Percentiles rank a stretch among this genome's conserved stretches.
phyloP scores from a whole-genome alignment of 2,113 vertebrate genomes.

The Lagopus muta region DNA sequence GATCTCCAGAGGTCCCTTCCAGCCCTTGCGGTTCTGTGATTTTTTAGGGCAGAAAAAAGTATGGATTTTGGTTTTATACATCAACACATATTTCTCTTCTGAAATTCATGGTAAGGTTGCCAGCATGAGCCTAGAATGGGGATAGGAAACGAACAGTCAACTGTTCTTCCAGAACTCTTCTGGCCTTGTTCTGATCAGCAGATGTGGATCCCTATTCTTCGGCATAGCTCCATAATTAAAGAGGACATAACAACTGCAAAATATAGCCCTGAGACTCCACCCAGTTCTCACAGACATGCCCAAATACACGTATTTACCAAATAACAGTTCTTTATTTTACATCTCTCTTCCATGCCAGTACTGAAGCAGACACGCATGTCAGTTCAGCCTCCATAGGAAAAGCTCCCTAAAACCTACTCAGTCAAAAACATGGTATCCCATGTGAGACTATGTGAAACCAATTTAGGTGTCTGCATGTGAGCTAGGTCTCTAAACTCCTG shows the following conservation, averaged over 20 bases:
- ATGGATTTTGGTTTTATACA: background rate
- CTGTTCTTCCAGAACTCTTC: background rate
- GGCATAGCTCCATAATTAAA: background rate
- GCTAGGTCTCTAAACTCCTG: background rate
- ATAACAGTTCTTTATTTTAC: background rate
- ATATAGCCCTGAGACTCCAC: background rate
- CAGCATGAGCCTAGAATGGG: background rate
- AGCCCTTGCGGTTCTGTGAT: background rate
- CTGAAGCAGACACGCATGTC: background rate
- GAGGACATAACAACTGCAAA: background rate
- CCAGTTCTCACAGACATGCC: background rate
- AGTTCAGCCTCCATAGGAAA: background rate
- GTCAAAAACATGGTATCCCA: background rate
- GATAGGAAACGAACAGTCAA: slow-evolving; percentile 18
- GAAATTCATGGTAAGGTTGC: background rate
- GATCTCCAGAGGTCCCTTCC: background rate
- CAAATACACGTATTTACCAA: background rate
- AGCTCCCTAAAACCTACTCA: background rate
- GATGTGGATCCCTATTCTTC: background rate
- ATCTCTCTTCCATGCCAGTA: background rate
- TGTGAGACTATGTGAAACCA: background rate
- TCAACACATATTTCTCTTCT: slow-evolving; percentile 10
- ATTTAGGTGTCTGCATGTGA: background rate
- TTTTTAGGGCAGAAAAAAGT: background rate
- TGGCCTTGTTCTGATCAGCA: background rate